Percentiles rank a stretch among this genome's conserved stretches.
phyloP scores from a whole-genome alignment of 2,113 vertebrate genomes.

The Cervus canadensis region DNA sequence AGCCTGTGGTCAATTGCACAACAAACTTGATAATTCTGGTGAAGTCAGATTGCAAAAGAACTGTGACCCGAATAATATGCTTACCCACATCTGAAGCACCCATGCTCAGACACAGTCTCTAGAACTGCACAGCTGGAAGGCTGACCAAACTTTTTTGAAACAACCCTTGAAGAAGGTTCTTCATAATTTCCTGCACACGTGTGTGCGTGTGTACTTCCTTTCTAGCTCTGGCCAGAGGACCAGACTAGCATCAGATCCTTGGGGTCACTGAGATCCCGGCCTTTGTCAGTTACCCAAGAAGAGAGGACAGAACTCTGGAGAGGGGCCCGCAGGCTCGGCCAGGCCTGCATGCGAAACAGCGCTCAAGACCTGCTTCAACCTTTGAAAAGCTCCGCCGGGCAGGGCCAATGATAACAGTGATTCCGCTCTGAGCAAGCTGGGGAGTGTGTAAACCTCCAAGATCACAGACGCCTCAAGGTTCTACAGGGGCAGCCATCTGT shows the following conservation, averaged over 20 bases:
- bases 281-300: neutral
- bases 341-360: neutral
- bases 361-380: neutral
- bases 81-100: neutral
- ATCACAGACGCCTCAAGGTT: rapidly evolving
- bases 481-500: neutral
- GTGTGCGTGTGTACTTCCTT: too few species aligned
- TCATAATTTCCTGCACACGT: neutral
- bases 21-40: neutral
- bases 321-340: neutral
- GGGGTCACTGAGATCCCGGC: neutral
- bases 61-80: neutral
- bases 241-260: neutral
- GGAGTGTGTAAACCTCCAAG: neutral
- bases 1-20: neutral
- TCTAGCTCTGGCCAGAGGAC: neutral
- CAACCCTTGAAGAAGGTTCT: neutral
- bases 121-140: neutral
- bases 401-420: neutral
- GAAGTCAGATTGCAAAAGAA: neutral
- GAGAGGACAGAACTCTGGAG: neutral
- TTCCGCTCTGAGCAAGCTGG: neutral
- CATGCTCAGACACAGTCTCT: neutral
- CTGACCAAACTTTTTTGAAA: neutral
- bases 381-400: neutral